These are phyloP conservation scores for Parazoanthus atlanticus DNA, from an alignment of 92 coral and sea anemone species.

Conservation along the genomic window DNA sequence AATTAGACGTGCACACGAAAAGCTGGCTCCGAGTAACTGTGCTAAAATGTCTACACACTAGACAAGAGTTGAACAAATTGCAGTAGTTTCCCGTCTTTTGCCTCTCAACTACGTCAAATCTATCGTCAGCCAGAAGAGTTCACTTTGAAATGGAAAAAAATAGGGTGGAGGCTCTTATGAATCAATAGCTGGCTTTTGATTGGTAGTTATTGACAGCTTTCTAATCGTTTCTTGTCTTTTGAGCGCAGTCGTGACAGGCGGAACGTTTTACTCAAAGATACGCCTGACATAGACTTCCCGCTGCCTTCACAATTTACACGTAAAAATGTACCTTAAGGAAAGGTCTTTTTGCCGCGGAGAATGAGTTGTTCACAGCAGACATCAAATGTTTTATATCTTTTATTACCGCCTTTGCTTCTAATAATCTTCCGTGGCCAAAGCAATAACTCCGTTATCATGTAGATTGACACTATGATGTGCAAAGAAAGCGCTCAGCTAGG, in stretches of 20 bases:
- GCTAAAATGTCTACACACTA: not conserved
- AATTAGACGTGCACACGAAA: too few species aligned
- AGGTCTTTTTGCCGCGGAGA: not conserved
- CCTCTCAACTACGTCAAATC: not conserved
- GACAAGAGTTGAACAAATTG: not conserved
- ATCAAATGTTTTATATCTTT: not conserved
- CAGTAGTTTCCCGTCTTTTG: not conserved
- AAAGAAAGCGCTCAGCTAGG: not conserved
- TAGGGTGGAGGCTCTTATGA: not conserved
- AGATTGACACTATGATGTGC: not conserved
- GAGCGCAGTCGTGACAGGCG: not conserved
- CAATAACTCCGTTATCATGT: not conserved
- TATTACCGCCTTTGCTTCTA: not conserved
- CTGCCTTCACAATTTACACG: not conserved
- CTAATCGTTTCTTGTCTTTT: too few species aligned
- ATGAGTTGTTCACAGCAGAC: not conserved
- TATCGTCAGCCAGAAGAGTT: not conserved
- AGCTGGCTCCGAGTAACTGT: not conserved
- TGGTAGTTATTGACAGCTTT: not conserved
- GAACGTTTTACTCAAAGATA: not conserved
- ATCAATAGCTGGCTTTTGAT: not conserved
- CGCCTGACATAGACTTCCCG: not conserved
- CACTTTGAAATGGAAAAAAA: not conserved
- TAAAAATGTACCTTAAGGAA: not conserved
- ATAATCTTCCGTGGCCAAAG: not conserved